Base-by-base conservation (phyloP, 2,113 vertebrate species). In the Elephas maximus region DNA sequence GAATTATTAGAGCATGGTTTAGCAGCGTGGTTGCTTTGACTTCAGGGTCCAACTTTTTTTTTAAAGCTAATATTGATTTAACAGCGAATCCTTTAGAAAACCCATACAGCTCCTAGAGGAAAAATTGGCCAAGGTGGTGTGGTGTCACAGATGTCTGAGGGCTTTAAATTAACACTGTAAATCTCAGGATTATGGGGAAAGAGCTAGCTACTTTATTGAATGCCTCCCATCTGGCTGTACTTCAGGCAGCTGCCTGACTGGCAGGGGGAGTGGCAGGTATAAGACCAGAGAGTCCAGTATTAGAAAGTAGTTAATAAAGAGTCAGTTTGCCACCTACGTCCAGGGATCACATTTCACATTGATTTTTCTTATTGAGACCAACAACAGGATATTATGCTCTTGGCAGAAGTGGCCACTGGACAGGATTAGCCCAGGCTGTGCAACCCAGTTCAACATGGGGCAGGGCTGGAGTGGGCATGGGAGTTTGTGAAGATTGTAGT, bases 111-210 rank as follows among this genome's bases (percentile, higher is more conserved):
- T 98, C 97, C 97, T 98, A 92, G 88, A 96, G 97, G 97, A 97
- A 97, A 97, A 97, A 97, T 97, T 98, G 97, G 93, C 93, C 94
- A 97, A 76, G 93, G 97, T 97, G 85, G 91, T 97, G 12, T 90
- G 78, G 90, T 97, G 95, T 98, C 97, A 94, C 96, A 97, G 97
- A 98, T 98, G 93, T 97, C 94, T 95, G 90, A 96, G 83, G 90
- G 81, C 90, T 98, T 97, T 98, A 98, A 97, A 98, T 98, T 97
- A 98, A 97, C 90, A 95, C 95, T 91, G 95, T 98, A 98, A 98
- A 98, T 98, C 97, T 98, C 93, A 94, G 81, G 80, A 96, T 98
- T 97, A 92, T 94, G 97, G 90, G 57, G 48, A 62, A 92, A 96
- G 95, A 97, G 82, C 88, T 88, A 92, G 77, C 26, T 82, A 96